Base-by-base conservation (phyloP, 2,888 invertebrate species). In the Aphelenchoides bicaudatus region DNA sequence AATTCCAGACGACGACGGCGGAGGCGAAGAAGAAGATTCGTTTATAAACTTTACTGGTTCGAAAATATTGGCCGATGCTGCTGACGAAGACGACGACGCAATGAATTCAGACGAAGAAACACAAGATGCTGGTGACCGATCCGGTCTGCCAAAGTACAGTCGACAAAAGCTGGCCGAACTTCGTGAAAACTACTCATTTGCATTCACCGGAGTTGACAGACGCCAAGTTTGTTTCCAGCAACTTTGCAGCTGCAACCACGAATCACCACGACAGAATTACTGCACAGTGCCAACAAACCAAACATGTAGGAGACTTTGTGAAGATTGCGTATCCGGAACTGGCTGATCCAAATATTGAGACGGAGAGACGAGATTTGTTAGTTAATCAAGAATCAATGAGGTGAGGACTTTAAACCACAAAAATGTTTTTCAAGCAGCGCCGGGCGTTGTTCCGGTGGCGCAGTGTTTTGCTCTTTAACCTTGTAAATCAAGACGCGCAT, bases 321-420 rank as follows among this genome's bases (percentile, higher is more conserved):
- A 73, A 73, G 47, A 53, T 70, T 0, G 70, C 73, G 16, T 73
- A 61, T 58, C 72, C 73, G 13, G 73, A 72, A 13, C 23, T 72
- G 37, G 50, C 34, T 29, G 62, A 68, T 19, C 62, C 67, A 1
- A 38, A 56, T 34, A 47, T 68, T 10, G 27, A 60, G 16, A 27
- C 28, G 27, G 38, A 65, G 16, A 23, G 31, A 34, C 52, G 65
- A 27, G 30, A 29, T 6, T 39, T 59, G 5, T 39, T 66, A 28
- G 16, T 38, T 13, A 56, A 48, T 23, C 28, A 48, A 28, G 63
- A 68, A n/a, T 49, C 54, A 25, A 65, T 59, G 67, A 46, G 59
- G 56, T 56, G 43, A 37, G 57, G 29, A 19, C 25, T 27, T 61
- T 51, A 23, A 13, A 3, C 49, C 37, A n/a, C 1, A 21, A n/a